Evolutionary conservation across 2,888 invertebrate species (phyloP).

Genomic region (Melanotus villosus): DNA sequence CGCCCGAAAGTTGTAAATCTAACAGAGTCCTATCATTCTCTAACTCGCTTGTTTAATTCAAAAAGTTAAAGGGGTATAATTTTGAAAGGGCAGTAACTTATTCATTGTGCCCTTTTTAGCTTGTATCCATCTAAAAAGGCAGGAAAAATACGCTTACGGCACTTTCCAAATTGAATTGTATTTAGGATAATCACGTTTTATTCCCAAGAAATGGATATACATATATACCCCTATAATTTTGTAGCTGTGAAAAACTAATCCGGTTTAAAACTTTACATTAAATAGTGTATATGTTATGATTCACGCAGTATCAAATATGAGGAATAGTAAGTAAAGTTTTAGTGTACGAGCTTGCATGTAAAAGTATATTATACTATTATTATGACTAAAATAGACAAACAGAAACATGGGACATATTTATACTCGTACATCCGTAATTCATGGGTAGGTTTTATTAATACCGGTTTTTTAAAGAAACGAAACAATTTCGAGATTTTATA

Average conservation of each 20-base stretch:
- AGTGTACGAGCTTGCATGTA: too few relatives aligned
- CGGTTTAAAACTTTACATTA: background rate
- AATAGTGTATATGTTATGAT: background rate
- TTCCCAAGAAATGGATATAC: background rate
- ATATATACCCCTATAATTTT: background rate
- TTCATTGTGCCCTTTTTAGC: background rate
- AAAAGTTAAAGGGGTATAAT: background rate
- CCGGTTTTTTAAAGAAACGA: too few relatives aligned
- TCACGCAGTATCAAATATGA: background rate
- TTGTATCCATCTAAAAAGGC: background rate
- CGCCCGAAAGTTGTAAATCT: background rate
- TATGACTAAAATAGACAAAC: too few relatives aligned
- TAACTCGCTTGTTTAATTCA: background rate
- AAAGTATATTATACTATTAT: too few relatives aligned
- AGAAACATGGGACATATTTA: too few relatives aligned
- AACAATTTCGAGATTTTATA: too few relatives aligned
- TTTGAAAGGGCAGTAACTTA: conserved; percentile 8
- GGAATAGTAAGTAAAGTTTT: background rate
- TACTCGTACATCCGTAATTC: too few relatives aligned
- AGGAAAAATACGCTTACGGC: background rate
- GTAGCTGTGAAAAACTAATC: background rate
- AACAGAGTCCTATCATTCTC: background rate
- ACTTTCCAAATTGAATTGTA: background rate
- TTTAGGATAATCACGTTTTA: background rate
- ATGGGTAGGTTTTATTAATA: too few relatives aligned